phyloP scores from a whole-genome alignment of 2,888 invertebrate genomes.

The Apoda limacodes region DNA sequence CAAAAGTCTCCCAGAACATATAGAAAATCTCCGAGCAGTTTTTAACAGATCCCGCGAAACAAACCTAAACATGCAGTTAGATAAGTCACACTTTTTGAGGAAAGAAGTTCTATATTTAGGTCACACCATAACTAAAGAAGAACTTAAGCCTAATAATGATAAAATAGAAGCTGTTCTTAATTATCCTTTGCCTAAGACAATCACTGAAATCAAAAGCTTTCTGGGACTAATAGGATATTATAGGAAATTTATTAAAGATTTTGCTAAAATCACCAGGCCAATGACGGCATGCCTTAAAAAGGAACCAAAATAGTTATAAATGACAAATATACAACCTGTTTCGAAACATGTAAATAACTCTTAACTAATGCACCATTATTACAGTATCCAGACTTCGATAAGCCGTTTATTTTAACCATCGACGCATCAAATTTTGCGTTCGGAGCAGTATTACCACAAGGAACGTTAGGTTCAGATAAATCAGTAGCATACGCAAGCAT shows the following conservation, averaged over 20 bases:
- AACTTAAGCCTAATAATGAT: conserved; percentile 23
- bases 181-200: no score
- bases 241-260: conserved; percentile 22
- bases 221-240: no score
- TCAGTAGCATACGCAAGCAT: conserved; percentile 23
- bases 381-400: no score
- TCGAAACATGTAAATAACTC: conserved; percentile 26
- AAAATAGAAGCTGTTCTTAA: conserved; percentile 22
- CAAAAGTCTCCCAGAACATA: conserved; percentile 2
- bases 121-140: conserved; percentile 24
- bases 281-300: no score
- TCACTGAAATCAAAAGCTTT: no score
- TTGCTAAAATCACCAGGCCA: conserved; percentile 23
- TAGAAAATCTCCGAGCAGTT: conserved; percentile 9
- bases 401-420: conserved; percentile 23
- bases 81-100: conserved; percentile 21
- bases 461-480: conserved; percentile 21
- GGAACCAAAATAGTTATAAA: no score
- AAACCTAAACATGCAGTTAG: conserved; percentile 21
- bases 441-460: no score
- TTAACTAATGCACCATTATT: conserved; percentile 27
- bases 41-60: conserved; percentile 19
- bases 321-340: no score
- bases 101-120: conserved; percentile 27
- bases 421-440: conserved; percentile 24